Evolutionary conservation across 2,797 vertebrate species (phyloP), one percentile per base, ranked within the genome.

Genomic region (Pogoniulus pusillus): DNA sequence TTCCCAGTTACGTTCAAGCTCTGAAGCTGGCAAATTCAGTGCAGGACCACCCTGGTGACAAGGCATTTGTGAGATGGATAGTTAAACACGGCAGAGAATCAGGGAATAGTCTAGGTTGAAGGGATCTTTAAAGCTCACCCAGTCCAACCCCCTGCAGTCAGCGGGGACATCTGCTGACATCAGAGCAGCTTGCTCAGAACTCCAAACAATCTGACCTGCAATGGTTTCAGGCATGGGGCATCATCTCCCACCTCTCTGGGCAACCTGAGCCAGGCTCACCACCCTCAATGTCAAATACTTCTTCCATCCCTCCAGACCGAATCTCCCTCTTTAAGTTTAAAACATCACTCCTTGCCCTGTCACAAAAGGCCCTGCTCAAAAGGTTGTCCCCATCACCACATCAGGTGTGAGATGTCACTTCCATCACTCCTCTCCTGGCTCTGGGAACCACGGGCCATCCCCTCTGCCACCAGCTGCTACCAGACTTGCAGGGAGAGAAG

Each of bases 11-110:
- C 4, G 41, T 16, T 47, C 23, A 12, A 22, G 27, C 53, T 30
- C 53, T 54, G 53, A 54, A 29, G 27, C 53, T 29, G 27, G 16
- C 5, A 6, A 3, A 35, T 23, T 54, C 19, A 12, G 24, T 1
- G 22, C 59, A 37, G 80, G 43, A 51, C 19, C 29, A 14, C n/a
- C n/a, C 22, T 9, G 23, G 55, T 7, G n/a, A 60, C 54, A 8
- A 34, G 63, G 23, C 0, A 1, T 45, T 32, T 4, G 2, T 15
- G 62, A 39, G 16, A 12, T 4, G 35, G 34, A 10, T 19, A 16
- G 22, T 22, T 4, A 34, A 55, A 70, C 0, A 8, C 26, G 65
- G 27, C 53, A 20, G 2, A 47, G 43, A 45, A 49, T 47, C 64
- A 66, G 7, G 16, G 41, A 32, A 47, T 27, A 19, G 18, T 30